phyloP scores from a whole-genome alignment of 2,888 invertebrate genomes.

The Orthonevra nobilis region DNA sequence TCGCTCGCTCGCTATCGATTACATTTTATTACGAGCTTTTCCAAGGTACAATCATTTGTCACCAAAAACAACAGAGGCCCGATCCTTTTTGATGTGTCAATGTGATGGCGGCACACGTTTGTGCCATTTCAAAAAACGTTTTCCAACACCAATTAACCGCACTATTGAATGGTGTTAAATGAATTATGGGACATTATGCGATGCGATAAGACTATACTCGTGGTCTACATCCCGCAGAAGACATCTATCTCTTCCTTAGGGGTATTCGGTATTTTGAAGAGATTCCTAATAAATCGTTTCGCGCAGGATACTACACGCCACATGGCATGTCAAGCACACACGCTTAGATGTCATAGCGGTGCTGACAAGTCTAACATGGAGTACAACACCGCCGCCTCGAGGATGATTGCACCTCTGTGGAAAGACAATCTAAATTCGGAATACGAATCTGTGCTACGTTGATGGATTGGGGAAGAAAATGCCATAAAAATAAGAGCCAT shows the following conservation, averaged over 20 bases:
- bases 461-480: slow-evolving; percentile 51
- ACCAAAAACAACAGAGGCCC: slow-evolving; percentile 64
- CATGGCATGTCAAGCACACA: slow-evolving; percentile 22
- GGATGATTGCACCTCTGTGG: slow-evolving; percentile 6
- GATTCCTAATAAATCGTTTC: slow-evolving; percentile 57
- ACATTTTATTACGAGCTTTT: slow-evolving; percentile 41
- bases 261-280: slow-evolving; percentile 23
- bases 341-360: slow-evolving; percentile 56
- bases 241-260: slow-evolving; percentile 9
- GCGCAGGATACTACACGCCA: slow-evolving; percentile 42
- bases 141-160: slow-evolving; percentile 64
- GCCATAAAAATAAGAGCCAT: background rate
- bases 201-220: slow-evolving; percentile 28
- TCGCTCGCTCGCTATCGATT: slow-evolving; percentile 43
- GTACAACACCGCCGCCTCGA: no score
- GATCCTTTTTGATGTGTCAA: no score
- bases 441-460: slow-evolving; percentile 4
- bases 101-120: slow-evolving; percentile 36
- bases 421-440: slow-evolving; percentile 28
- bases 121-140: slow-evolving; percentile 14
- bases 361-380: slow-evolving; percentile 44
- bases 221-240: no score
- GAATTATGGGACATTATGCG: slow-evolving; percentile 61
- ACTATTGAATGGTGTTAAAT: slow-evolving; percentile 68
- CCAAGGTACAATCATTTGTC: slow-evolving; percentile 42